A percentile compares a stretch with the other conserved stretches of the same genome.
These are phyloP conservation scores for Syrista parreyssii DNA, from an alignment of 2,888 invertebrate genomes.

Conservation along the genomic window DNA sequence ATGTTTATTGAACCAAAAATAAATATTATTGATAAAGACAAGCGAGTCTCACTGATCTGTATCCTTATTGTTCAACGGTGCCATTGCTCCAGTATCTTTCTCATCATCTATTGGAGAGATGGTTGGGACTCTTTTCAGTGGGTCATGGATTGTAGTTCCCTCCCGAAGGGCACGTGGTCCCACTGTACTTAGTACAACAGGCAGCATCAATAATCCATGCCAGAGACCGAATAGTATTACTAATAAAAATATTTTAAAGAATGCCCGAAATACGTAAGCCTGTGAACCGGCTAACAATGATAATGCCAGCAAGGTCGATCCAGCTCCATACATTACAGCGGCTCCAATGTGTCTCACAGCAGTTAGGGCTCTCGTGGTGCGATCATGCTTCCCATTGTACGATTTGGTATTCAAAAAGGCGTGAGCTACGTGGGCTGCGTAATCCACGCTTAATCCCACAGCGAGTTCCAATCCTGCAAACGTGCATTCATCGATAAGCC, in stretches of 20 bases:
- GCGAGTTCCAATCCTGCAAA: slow-evolving; percentile 74
- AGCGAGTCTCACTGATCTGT: slow-evolving; percentile 21
- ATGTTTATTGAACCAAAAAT: slow-evolving; percentile 67
- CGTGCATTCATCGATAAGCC: neutral
- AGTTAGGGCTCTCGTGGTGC: slow-evolving; percentile 69
- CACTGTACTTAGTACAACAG: slow-evolving; percentile 78
- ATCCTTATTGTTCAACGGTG: slow-evolving; percentile 23
- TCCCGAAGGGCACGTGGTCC: slow-evolving; percentile 69
- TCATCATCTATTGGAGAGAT: neutral
- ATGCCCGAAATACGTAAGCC: slow-evolving; percentile 81
- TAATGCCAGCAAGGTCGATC: slow-evolving; percentile 80
- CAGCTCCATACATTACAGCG: slow-evolving; percentile 82
- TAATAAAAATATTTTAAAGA: slow-evolving; percentile 81
- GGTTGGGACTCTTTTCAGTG: neutral
- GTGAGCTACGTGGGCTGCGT: slow-evolving; percentile 85
- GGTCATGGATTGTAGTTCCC: neutral
- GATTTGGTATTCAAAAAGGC: slow-evolving; percentile 77
- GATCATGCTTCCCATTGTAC: slow-evolving; percentile 65
- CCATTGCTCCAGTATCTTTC: neutral
- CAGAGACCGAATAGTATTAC: slow-evolving; percentile 84
- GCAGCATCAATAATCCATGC: slow-evolving; percentile 80
- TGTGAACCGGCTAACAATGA: slow-evolving; percentile 77
- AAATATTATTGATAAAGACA: slow-evolving; percentile 66
- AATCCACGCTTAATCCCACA: slow-evolving; percentile 86
- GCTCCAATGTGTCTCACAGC: slow-evolving; percentile 80